Evolutionary conservation across 2,888 invertebrate species (phyloP), one percentile per base, ranked within the genome.

Genomic region (Calliopum simillimum): DNA sequence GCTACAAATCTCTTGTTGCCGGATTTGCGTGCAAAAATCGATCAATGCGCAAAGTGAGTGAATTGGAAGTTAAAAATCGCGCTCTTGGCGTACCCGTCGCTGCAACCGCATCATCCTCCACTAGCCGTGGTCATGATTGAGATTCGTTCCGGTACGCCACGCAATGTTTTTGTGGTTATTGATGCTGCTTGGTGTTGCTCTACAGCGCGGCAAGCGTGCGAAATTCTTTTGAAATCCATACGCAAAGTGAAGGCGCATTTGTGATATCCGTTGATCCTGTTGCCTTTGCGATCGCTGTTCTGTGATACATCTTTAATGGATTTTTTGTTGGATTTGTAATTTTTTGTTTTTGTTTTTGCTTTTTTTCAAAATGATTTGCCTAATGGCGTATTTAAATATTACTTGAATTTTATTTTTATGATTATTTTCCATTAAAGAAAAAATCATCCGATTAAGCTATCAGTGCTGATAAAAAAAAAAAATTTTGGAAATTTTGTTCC

Each of bases 21-120:
- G 80, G 78, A 76, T 78, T 81, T 80, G 80, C 82, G 79, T 81
- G 81, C 79, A 78, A 79, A 80, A 81, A 81, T 80, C 82, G 82
- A 81, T 81, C 81, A 80, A 79, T 33, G 2, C 71, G 72, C 76
- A 70, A 77, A 79, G 78, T 81, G 79, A 80, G 80, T 81, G 81
- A 78, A 23, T 21, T n/a, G 4, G 61, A 79, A 80, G 78, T 79
- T 76, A 79, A 72, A 79, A 75, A 79, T 67, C 74, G 74, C 65
- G 79, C 81, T 77, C 61, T 61, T 73, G 77, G 81, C 77, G 71
- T 74, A 73, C 70, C 74, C 68, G 43, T 75, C 68, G 43, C 53
- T 16, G 21, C 25, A 69, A 47, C 59, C 13, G 21, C 43, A 64
- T 51, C 41, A 41, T 47, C 16, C 16, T 63, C 63, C 47, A 23